These are phyloP conservation scores for Misgurnus anguillicaudatus DNA, from an alignment of 2,113 vertebrate species.

Conservation along the genomic window DNA sequence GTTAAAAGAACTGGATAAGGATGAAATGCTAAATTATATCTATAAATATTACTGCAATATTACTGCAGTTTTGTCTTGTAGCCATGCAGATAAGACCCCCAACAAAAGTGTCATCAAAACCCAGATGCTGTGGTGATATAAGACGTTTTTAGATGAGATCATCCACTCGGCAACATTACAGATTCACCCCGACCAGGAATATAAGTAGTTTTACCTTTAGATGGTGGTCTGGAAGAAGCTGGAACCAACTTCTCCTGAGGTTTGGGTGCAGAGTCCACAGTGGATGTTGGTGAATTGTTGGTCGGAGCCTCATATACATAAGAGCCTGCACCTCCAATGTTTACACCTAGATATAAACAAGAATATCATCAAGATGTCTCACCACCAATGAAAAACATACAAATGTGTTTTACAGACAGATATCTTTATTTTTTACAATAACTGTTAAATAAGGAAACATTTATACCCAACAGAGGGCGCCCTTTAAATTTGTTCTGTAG, in stretches of 20 bases:
- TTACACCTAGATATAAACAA: conserved; percentile 79
- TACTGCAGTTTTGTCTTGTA: too few species aligned
- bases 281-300: conserved; percentile 72
- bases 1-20: too few species aligned
- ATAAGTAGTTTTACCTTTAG: conserved; percentile 79
- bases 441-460: not conserved
- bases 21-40: too few species aligned
- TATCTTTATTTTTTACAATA: not conserved
- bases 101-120: too few species aligned
- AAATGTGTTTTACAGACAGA: not conserved
- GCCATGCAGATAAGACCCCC: too few species aligned
- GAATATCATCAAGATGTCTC: not conserved
- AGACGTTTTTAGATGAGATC: too few species aligned
- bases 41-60: too few species aligned
- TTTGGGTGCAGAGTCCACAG: conserved; percentile 69
- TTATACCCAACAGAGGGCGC: conserved; percentile 28
- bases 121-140: too few species aligned
- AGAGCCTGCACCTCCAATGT: conserved; percentile 92
- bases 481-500: not conserved
- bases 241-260: conserved; percentile 80
- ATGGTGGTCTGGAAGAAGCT: conserved; percentile 75
- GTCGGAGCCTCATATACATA: conserved; percentile 88
- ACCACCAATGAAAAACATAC: not conserved
- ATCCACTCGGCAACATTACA: not conserved
- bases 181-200: not conserved